Base-by-base conservation (phyloP, 1,140 invertebrate species). In the Zaprionus lachaisei region DNA sequence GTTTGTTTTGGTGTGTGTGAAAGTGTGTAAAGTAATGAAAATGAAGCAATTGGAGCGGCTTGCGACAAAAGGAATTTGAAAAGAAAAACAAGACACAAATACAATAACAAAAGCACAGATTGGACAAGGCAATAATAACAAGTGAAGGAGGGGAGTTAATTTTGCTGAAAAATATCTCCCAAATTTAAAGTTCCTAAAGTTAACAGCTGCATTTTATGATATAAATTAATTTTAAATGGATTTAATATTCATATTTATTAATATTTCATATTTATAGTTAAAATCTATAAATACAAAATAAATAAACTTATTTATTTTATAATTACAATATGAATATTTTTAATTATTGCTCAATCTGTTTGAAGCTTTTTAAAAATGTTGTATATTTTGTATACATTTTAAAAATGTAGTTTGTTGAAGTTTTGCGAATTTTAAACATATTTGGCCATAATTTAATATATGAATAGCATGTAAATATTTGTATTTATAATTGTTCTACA, bases 11-110 rank as follows among this genome's bases (percentile, higher is more conserved):
- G 66, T 28, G 28, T 31, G 28, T 31, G 28, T 28, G 26, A 28
- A 28, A 28, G 61, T 81, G 64, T 67, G 51, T 68, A 44, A 22
- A 38, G 69, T 73, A 49, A 72, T 65, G 41, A 73, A 72, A 83
- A 83, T 80, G 65, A 83, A 83, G 67, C 77, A 80, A 70, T 84
- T 73, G 11, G 62, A 80, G 71, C 47, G 72, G 72, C 20, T 38
- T 64, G 58, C 49, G 44, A 77, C 41, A 83, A 71, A 82, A 38
- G 63, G 41, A 17, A 44, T 44, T 44, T 9, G 4, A 51, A 62
- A 68, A 55, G 28, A 69, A 61, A 70, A 81, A 78, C 56, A 82
- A 82, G 49, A 47, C 31, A 12, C 22, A 14, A 61, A 70, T 37
- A 49, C 38, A 61, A 70, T 37, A 41, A 41, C 24, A 44, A 26